Evolutionary conservation across 2,113 vertebrate genomes (phyloP).

Genomic region (Neolamprologus tretocephalus): DNA sequence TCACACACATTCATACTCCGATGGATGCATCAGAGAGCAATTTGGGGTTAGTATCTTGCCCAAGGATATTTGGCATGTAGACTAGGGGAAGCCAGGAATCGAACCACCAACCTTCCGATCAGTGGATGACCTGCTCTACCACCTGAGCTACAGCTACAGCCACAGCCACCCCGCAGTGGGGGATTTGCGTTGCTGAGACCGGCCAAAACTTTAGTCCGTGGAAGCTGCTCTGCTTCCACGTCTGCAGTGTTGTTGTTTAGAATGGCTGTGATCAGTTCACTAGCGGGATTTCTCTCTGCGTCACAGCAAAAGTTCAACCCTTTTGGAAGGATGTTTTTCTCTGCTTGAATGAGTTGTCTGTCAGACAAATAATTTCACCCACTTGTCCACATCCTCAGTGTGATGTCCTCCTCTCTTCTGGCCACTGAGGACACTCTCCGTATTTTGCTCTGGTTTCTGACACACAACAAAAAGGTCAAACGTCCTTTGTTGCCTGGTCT

Average conservation of each 20-base stretch:
- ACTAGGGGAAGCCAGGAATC: too few relatives aligned
- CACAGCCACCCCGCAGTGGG: too few relatives aligned
- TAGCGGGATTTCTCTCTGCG: accelerated
- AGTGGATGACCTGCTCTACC: too few relatives aligned
- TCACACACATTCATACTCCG: too few relatives aligned
- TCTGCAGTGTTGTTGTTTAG: not conserved
- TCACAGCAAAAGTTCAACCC: not conserved
- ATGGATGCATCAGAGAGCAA: too few relatives aligned
- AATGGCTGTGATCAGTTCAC: not conserved
- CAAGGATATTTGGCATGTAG: too few relatives aligned
- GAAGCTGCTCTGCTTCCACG: not conserved
- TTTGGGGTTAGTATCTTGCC: too few relatives aligned
- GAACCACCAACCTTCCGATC: too few relatives aligned
- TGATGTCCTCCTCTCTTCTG: accelerated
- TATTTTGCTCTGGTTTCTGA: not conserved
- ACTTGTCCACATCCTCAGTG: not conserved
- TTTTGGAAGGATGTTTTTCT: not conserved
- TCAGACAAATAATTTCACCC: accelerated
- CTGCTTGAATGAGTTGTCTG: not conserved
- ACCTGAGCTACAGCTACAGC: too few relatives aligned
- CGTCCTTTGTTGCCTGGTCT: not conserved
- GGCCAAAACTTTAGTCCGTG: accelerated
- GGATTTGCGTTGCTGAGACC: not conserved
- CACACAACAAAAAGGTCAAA: not conserved
- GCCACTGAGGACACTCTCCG: not conserved